Evolutionary conservation across 2,797 vertebrate genomes (phyloP).

Genomic region (Babyrousa celebensis): DNA sequence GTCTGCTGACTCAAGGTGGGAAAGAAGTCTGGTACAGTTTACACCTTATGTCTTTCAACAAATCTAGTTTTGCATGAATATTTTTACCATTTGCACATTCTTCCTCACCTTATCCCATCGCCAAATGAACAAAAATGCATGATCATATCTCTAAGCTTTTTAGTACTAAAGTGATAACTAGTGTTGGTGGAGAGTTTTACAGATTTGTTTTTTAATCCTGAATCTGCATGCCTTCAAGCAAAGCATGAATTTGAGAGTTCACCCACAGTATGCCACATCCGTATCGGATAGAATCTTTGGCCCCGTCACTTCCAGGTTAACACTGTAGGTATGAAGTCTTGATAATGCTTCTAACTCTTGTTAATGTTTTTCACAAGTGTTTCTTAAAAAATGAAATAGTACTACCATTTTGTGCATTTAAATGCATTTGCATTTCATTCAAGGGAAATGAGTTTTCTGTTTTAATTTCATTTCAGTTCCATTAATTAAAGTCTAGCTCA

Average conservation of each 20-base stretch:
- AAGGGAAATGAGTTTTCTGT: slow-evolving; percentile 88
- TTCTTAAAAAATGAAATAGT: slow-evolving; percentile 77
- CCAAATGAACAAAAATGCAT: neutral
- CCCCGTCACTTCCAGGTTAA: slow-evolving; percentile 77
- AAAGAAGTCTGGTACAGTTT: neutral
- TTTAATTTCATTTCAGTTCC: slow-evolving; percentile 87
- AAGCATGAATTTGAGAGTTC: slow-evolving; percentile 43
- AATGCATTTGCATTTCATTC: slow-evolving; percentile 76
- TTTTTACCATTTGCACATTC: neutral
- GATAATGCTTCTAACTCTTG: slow-evolving; percentile 70
- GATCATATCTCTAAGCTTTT: neutral
- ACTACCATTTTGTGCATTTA: slow-evolving; percentile 73
- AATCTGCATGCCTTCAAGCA: neutral
- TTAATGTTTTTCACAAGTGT: slow-evolving; percentile 74
- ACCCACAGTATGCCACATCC: neutral
- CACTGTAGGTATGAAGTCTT: slow-evolving; percentile 73
- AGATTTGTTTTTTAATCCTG: neutral
- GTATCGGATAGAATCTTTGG: slow-evolving; percentile 76
- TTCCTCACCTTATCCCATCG: neutral
- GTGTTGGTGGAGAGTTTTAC: neutral
- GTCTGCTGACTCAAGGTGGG: neutral
- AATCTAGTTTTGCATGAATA: slow-evolving; percentile 18
- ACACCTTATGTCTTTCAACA: neutral
- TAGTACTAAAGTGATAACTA: neutral
- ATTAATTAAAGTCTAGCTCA: slow-evolving; percentile 90